Evolutionary conservation across 2,113 vertebrate genomes (phyloP).

Genomic region (Sander lucioperca): DNA sequence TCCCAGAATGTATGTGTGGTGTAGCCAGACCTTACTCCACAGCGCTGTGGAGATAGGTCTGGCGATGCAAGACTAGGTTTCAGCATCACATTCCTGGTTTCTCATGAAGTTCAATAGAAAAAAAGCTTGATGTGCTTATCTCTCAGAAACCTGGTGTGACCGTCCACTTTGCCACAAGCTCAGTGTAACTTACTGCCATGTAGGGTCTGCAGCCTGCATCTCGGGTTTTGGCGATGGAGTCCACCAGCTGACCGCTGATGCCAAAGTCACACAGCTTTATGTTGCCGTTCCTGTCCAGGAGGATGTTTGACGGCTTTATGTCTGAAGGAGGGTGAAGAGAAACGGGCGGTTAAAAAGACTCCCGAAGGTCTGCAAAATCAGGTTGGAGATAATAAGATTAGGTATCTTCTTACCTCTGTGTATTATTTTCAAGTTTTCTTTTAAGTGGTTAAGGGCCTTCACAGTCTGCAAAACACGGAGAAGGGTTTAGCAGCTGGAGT

Average conservation of each 20-base stretch:
- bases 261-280: constrained; percentile 99
- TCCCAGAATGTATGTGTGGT: too few relatives aligned
- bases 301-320: constrained; percentile 99
- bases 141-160: neutral
- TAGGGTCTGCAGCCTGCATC: constrained; percentile 97
- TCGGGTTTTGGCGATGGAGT: constrained; percentile 98
- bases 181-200: constrained; percentile 92
- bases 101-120: too few relatives aligned
- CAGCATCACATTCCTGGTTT: too few relatives aligned
- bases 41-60: too few relatives aligned
- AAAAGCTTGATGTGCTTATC: too few relatives aligned
- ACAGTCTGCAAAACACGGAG: constrained; percentile 90
- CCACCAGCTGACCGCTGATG: constrained; percentile 98
- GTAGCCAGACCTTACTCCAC: too few relatives aligned
- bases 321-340: constrained; percentile 81
- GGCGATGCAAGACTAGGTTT: too few relatives aligned
- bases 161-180: too few relatives aligned
- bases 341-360: neutral
- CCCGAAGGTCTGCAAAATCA: neutral
- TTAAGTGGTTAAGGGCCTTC: constrained; percentile 99
- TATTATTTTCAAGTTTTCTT: constrained; percentile 99
- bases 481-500: neutral
- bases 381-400: accelerated
- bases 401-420: constrained; percentile 91
- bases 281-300: constrained; percentile 98